Percentiles rank a stretch among this genome's conserved stretches.
These are phyloP conservation scores for Sebastes jordani DNA, from an alignment of 2,797 vertebrate genomes.

Conservation along the genomic window DNA sequence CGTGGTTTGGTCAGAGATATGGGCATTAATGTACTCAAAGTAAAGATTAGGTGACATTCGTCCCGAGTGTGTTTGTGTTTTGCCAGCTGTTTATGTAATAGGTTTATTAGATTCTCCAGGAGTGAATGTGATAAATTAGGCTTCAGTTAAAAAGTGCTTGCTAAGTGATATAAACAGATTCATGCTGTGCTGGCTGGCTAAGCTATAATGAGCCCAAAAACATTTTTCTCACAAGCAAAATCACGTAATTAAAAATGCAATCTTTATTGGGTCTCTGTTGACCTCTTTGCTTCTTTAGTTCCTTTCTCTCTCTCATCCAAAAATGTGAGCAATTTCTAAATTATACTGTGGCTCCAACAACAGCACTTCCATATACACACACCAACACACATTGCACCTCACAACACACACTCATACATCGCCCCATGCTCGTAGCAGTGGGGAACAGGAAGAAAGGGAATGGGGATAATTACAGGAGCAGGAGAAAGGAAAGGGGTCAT, in stretches of 20 bases:
- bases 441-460: neutral
- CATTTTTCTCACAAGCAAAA: slow-evolving; percentile 6
- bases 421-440: neutral
- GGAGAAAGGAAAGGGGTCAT: slow-evolving; percentile 2
- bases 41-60: neutral
- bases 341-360: neutral
- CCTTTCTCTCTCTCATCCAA: neutral
- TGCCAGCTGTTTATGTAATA: slow-evolving; percentile 31
- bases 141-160: slow-evolving; percentile 22
- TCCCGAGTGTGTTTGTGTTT: neutral
- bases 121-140: slow-evolving; percentile 40
- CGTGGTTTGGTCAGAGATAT: neutral
- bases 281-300: slow-evolving; percentile 5
- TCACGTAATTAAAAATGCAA: slow-evolving; percentile 23
- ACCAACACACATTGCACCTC: neutral
- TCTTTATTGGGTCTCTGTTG: neutral
- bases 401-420: neutral
- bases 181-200: slow-evolving; percentile 2
- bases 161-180: slow-evolving; percentile 12
- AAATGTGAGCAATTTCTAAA: neutral
- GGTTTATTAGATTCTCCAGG: slow-evolving; percentile 3
- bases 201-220: slow-evolving; percentile 31
- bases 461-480: slow-evolving; percentile 22
- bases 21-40: neutral
- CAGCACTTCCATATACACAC: neutral